Evolutionary conservation across 2,113 vertebrate species (phyloP).

Genomic region (Danionella cerebrum): DNA sequence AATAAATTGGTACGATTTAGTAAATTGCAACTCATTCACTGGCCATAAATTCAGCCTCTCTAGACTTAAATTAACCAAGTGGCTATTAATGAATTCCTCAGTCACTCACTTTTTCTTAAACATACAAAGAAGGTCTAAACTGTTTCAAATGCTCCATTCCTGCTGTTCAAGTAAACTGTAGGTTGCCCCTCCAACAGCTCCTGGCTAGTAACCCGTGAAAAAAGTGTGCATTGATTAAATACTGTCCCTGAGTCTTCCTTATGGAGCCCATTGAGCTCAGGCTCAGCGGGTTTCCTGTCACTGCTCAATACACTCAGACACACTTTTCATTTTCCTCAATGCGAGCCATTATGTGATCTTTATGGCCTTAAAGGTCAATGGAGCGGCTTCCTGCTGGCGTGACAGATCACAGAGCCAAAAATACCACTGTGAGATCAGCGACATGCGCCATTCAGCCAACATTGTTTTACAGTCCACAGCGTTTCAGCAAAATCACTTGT

Average conservation of each 20-base stretch:
- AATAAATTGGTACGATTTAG: too few species aligned
- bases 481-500: neutral
- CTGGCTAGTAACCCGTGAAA: conserved; percentile 5
- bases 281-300: conserved; percentile 48
- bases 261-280: conserved; percentile 42
- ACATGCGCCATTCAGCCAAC: neutral
- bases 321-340: conserved; percentile 53
- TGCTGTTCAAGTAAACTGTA: neutral
- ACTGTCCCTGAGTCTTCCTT: conserved; percentile 38
- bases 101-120: neutral
- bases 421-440: conserved; percentile 27
- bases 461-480: neutral
- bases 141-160: neutral
- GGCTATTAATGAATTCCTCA: neutral
- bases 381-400: conserved; percentile 44
- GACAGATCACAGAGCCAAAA: conserved; percentile 41
- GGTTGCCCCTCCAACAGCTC: neutral
- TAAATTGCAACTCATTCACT: too few species aligned
- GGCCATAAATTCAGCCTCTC: too few species aligned
- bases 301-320: conserved; percentile 48
- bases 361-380: conserved; percentile 57
- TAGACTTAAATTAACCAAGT: too few species aligned
- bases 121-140: neutral
- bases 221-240: conserved; percentile 38
- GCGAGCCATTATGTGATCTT: conserved; percentile 50